Evolutionary conservation across 2,888 invertebrate genomes (phyloP).

Genomic region (Andrena minutula): DNA sequence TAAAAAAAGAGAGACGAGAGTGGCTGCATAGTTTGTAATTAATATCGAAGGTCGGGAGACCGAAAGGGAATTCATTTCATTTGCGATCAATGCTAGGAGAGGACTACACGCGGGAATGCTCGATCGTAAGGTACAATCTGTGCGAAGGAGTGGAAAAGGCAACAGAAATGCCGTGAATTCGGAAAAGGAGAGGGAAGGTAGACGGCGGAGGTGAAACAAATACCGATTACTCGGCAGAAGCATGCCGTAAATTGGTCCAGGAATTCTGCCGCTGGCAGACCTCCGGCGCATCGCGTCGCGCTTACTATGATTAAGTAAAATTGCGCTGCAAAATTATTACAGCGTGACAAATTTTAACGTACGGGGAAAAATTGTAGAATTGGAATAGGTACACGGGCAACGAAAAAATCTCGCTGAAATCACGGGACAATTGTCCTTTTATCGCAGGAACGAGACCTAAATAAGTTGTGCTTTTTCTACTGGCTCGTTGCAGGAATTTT

Average conservation of each 20-base stretch:
- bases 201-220: conserved; percentile 4
- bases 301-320: conserved; percentile 51
- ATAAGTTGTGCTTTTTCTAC: no score
- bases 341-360: background rate
- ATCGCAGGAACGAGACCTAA: no score
- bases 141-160: background rate
- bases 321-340: conserved; percentile 25
- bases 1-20: background rate
- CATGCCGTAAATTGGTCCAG: conserved; percentile 28
- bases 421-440: background rate
- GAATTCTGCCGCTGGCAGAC: conserved; percentile 34
- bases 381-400: background rate
- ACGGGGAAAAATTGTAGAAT: conserved; percentile 3
- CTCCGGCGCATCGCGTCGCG: conserved; percentile 9
- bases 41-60: background rate
- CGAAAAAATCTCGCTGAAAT: background rate
- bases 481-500: no score
- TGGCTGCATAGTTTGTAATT: background rate
- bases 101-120: background rate
- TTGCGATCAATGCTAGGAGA: background rate
- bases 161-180: background rate
- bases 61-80: background rate
- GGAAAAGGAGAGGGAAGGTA: background rate
- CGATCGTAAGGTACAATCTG: background rate
- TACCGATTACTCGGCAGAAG: conserved; percentile 23